Evolutionary conservation across 2,888 invertebrate species (phyloP), one percentile per base, ranked within the genome.

Genomic region (Fissipunctia ypsillon): DNA sequence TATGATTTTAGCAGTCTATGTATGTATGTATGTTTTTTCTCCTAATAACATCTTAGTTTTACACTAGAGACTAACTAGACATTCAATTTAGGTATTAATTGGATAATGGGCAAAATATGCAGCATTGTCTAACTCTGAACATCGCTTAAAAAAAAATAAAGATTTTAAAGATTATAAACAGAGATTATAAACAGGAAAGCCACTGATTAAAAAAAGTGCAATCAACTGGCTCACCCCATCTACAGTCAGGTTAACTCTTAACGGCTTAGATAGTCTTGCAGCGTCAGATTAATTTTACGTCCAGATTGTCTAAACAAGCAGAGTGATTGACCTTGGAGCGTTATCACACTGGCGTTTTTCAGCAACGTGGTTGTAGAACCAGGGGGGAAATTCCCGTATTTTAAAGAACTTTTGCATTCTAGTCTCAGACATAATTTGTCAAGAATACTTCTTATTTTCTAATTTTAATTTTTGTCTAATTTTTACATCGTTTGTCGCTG

Each of bases 221-320:
- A 75, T 74, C 45, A 75, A 48, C 60, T 35, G 14, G 3, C 45
- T 54, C 38, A 60, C 25, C 73, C 73, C 31, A 28, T 41, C 31
- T 59, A n/a, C 59, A 31, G 41, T 59, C 41, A 50, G 61, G 50
- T 65, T 57, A 61, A 50, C 52, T 35, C 52, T 64, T 71, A 73
- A 76, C 60, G 59, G 52, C 56, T 83, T 80, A 84, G 38, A 54
- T 31, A 63, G 61, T 76, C 69, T 73, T 31, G 60, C 64, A 56
- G 66, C 64, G 65, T 66, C 68, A 65, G 68, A 84, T 85, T 80
- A 87, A 87, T 78, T 69, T 84, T 41, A 77, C 66, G 77, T 72
- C 63, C 66, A 84, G 75, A 68, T 86, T 81, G 57, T 80, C 69
- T 75, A 79, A 82, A 81, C 76, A 76, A 78, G 77, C 78, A 67